Conservation (phyloP, 1,140 invertebrate genomes). For the Drosophila takahashii region DNA sequence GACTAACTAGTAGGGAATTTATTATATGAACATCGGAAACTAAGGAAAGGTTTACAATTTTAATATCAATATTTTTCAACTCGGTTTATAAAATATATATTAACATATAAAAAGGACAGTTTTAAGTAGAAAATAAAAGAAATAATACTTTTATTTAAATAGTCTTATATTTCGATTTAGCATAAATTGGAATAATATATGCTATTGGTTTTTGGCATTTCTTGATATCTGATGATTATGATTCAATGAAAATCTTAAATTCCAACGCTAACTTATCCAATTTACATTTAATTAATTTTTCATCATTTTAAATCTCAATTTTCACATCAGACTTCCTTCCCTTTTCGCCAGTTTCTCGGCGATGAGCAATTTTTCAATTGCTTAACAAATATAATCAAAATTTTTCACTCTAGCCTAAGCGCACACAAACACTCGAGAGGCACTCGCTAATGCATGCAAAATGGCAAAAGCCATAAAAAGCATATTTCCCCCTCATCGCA, state of each 20-base stretch:
- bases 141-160: no score
- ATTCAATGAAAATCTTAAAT: not conserved
- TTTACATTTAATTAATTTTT: not conserved
- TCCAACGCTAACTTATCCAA: not conserved
- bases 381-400: constrained; percentile 68
- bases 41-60: no score
- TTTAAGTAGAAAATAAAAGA: no score
- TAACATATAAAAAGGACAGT: no score
- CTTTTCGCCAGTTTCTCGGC: constrained; percentile 11
- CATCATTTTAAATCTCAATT: constrained; percentile 11
- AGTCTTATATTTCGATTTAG: no score
- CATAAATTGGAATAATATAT: no score
- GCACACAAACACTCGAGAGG: not conserved
- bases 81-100: no score
- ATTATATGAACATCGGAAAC: not conserved
- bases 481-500: constrained; percentile 59
- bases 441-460: constrained; percentile 75
- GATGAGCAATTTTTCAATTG: constrained; percentile 56
- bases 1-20: not conserved
- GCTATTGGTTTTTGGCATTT: no score
- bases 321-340: not conserved
- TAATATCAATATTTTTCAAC: no score
- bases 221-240: no score
- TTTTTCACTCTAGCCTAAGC: constrained; percentile 52
- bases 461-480: constrained; percentile 78